Percentiles rank a stretch among this genome's conserved stretches.
Conservation (phyloP, 2,113 vertebrate species). For the Etheostoma cragini region DNA sequence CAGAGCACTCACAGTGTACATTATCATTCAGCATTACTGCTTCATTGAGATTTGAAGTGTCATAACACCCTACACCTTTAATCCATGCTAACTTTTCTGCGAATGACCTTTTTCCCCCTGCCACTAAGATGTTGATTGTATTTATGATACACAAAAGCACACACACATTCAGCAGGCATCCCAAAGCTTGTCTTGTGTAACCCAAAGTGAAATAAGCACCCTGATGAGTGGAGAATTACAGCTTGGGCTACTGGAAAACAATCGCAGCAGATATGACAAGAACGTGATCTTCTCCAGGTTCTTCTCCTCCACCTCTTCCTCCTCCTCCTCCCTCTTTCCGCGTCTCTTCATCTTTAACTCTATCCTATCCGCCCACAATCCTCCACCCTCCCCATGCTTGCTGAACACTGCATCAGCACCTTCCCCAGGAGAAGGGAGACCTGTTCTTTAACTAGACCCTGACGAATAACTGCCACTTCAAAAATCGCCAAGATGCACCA, state of each 20-base stretch:
- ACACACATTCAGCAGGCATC: neutral
- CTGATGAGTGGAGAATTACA: slow-evolving; percentile 59
- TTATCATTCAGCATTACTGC: slow-evolving; percentile 61
- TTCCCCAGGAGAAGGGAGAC: slow-evolving; percentile 61
- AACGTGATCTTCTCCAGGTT: slow-evolving; percentile 60
- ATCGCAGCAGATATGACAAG: slow-evolving; percentile 57
- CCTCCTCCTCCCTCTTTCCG: slow-evolving; percentile 45
- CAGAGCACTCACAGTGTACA: slow-evolving; percentile 23
- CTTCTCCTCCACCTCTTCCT: slow-evolving; percentile 24
- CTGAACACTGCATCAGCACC: slow-evolving; percentile 65
- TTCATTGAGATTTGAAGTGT: slow-evolving; percentile 67
- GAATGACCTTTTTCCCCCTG: slow-evolving; percentile 41
- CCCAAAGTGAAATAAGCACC: slow-evolving; percentile 45
- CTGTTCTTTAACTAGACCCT: slow-evolving; percentile 67
- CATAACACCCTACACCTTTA: slow-evolving; percentile 63
- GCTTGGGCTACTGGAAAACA: slow-evolving; percentile 43
- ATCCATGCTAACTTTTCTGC: slow-evolving; percentile 49
- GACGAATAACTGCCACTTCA: slow-evolving; percentile 57
- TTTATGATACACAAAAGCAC: neutral
- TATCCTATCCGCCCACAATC: slow-evolving; percentile 55
- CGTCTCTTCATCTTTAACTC: slow-evolving; percentile 61
- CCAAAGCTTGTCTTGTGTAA: slow-evolving; percentile 21
- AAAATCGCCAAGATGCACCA: slow-evolving; percentile 28
- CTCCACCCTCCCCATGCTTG: slow-evolving; percentile 36
- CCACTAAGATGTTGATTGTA: slow-evolving; percentile 23